Base-by-base conservation (phyloP, 2,113 vertebrate genomes). In the Gambusia holbrooki region DNA sequence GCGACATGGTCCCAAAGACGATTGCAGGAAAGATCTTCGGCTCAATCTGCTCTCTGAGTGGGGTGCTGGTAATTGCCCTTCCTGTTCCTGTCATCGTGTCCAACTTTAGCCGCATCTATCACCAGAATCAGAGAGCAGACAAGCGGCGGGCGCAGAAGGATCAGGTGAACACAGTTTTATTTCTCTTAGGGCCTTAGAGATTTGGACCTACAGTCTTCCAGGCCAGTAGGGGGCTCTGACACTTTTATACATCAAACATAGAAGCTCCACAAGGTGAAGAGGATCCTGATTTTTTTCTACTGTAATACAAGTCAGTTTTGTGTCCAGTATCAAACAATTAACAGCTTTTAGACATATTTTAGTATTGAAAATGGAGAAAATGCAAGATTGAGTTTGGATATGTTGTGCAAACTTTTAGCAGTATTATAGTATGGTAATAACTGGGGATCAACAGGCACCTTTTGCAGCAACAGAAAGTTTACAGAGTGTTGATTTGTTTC, bases 21-120 rank as follows among this genome's bases (percentile, higher is more conserved):
- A 99, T 99, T 25, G 98, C 97, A 0, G 98, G 98, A 69, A 99
- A 99, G 95, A 97, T 99, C 77, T 99, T 99, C 12, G 98, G 98
- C 76, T 99, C 98, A 74, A 99, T 99, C 89, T 99, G 98, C 91
- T 99, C 98, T 1, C 94, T 99, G 82, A 99, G 98, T 5, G 98
- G 98, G 12, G 98, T 99, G 87, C 92, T 99, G 94, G 98, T 99
- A 89, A 99, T 99, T 64, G 97, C 98, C 37, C 95, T 99, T 87
- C 98, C 98, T 0, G 97, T 99, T 29, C 98, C 98, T 2, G 98
- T 99, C 91, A 99, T 99, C 13, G 98, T 99, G 37, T 99, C 98
- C 95, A 99, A 99, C 94, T 99, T 99, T 87, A 99, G 98, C 87
- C 96, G 97, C 30, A 99, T 99, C 89, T 99, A 99, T 93, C 98